These are phyloP conservation scores for Phymatocera aterrima DNA, from an alignment of 2,888 invertebrate species.

Conservation along the genomic window DNA sequence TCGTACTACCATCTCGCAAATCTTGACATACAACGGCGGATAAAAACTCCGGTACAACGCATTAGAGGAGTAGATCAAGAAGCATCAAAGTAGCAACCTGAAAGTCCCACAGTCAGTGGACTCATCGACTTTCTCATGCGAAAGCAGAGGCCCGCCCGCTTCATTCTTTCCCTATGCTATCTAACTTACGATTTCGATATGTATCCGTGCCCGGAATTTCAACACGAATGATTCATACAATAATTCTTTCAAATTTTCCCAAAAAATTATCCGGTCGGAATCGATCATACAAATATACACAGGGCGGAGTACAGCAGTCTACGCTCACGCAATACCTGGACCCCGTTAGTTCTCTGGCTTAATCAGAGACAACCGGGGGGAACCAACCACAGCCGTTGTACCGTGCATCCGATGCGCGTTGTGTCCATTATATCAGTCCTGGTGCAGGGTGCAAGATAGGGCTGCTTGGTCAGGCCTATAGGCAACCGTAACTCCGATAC, in stretches of 20 bases:
- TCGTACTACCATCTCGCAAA: background rate
- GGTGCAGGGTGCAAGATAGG: constrained; percentile 45
- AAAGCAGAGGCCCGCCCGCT: background rate
- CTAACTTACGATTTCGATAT: constrained; percentile 38
- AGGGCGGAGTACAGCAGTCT: background rate
- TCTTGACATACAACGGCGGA: background rate
- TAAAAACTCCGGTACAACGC: constrained; percentile 36
- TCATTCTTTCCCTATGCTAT: constrained; percentile 1
- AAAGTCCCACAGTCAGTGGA: constrained; percentile 32
- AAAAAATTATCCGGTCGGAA: background rate
- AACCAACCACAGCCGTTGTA: constrained; percentile 35
- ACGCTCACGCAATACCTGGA: constrained; percentile 17
- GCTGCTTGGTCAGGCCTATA: constrained; percentile 36
- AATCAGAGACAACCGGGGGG: constrained; percentile 40
- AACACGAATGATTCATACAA: background rate
- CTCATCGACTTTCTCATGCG: background rate
- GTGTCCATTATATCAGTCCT: constrained; percentile 38
- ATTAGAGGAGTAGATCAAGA: constrained; percentile 32
- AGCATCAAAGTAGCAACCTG: constrained; percentile 31
- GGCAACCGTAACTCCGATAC: constrained; percentile 31
- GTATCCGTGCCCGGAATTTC: background rate
- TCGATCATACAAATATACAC: background rate
- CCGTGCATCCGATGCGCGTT: constrained; percentile 32
- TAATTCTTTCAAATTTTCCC: background rate
- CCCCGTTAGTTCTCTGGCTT: constrained; percentile 35